Percentiles rank a stretch among this genome's conserved stretches.
phyloP scores from a whole-genome alignment of 2,797 vertebrate species.

The Sebastes itinus region DNA sequence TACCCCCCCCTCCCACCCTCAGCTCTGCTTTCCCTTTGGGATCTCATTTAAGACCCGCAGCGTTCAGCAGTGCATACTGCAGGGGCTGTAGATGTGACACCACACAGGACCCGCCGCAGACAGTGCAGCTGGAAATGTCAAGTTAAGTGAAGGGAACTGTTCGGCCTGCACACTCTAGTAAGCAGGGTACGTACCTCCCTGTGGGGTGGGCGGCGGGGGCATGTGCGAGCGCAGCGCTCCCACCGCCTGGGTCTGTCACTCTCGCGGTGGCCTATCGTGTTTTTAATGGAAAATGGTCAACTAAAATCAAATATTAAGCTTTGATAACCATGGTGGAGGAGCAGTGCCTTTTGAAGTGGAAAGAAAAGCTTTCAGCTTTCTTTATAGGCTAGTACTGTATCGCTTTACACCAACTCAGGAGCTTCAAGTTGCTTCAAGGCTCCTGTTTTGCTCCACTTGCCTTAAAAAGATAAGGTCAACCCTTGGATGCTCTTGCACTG shows the following conservation, averaged over 20 bases:
- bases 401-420: conserved; percentile 44
- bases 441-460: conserved; percentile 60
- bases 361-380: conserved; percentile 58
- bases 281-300: conserved; percentile 70
- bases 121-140: conserved; percentile 83
- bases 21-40: conserved; percentile 78
- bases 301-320: conserved; percentile 75
- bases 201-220: conserved; percentile 36
- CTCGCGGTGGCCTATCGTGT: conserved; percentile 62
- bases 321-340: conserved; percentile 65
- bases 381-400: conserved; percentile 30
- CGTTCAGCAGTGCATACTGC: conserved; percentile 72
- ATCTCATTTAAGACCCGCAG: conserved; percentile 83
- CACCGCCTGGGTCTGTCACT: conserved; percentile 60
- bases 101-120: conserved; percentile 70
- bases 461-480: conserved; percentile 44
- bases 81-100: conserved; percentile 76
- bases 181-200: conserved; percentile 75
- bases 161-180: conserved; percentile 78
- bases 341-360: conserved; percentile 65
- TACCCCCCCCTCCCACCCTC: not conserved
- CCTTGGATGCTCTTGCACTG: conserved; percentile 7
- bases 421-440: conserved; percentile 40
- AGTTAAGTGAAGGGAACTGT: conserved; percentile 79
- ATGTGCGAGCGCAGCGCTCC: conserved; percentile 27